phyloP scores from a whole-genome alignment of 23 tunicate genomes.

The Trididemnum nubilum region DNA sequence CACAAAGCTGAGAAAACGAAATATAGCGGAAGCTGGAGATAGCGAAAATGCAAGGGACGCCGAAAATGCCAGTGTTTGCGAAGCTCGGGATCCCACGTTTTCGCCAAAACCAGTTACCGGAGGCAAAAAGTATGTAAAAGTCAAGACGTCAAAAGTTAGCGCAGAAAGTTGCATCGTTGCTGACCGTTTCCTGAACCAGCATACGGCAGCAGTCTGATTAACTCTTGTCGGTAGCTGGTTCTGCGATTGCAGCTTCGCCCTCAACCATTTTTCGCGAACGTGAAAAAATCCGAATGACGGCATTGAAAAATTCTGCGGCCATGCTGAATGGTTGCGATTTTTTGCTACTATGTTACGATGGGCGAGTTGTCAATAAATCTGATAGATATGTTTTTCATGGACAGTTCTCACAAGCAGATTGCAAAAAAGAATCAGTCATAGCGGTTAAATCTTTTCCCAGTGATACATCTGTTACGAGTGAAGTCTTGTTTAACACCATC shows the following conservation, averaged over 20 bases:
- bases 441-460: constrained; percentile 20
- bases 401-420: background rate
- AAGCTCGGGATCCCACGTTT: too few species aligned
- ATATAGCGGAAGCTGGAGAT: too few species aligned
- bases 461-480: constrained; percentile 23
- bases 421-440: background rate
- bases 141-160: too few species aligned
- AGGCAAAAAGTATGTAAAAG: too few species aligned
- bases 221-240: too few species aligned
- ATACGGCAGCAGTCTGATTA: too few species aligned
- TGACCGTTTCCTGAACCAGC: background rate
- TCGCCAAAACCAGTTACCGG: too few species aligned
- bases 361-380: constrained; percentile 10
- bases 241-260: too few species aligned
- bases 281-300: background rate
- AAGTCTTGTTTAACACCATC: constrained; percentile 20
- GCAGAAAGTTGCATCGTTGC: background rate
- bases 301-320: background rate
- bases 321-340: background rate
- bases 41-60: too few species aligned
- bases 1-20: too few species aligned
- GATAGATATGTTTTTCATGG: constrained; percentile 28
- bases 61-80: too few species aligned
- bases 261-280: constrained; percentile 2
- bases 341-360: constrained; percentile 31